Evolutionary conservation across 2,888 invertebrate genomes (phyloP), one percentile per base, ranked within the genome.

Genomic region (Drosophila greeni): DNA sequence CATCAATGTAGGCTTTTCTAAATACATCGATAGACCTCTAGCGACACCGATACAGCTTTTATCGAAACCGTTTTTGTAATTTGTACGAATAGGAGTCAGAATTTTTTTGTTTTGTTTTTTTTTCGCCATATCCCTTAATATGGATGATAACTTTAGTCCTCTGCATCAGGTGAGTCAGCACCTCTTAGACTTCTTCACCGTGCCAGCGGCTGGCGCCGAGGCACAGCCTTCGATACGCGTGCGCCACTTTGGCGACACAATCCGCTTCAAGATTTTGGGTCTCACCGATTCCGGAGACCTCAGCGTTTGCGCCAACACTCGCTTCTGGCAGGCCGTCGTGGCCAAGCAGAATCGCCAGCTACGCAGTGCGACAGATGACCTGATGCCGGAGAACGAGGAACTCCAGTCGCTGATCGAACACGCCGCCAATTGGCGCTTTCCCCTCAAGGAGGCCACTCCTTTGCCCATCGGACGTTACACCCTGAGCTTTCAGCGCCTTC

Each of bases 261-360:
- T 79, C 0, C 84, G 74, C 26, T 67, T 90, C 78, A 92, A 93
- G 78, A 90, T 87, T 1, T 91, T 91, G 71, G 91, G 92, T 72
- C 86, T 93, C 7, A 1, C 6, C 8, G 34, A 54, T 0, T 2
- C 2, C 42, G 94, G 94, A 9, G 94, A 94, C 70, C 87, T 93
- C 5, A 93, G 92, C 88, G 8, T 92, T 94, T 86, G 91, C 92
- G 87, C 90, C 59, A 89, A 89, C 48, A 76, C 90, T 23, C 89
- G 90, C 75, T 91, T 91, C 53, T 94, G 94, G 94, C 88, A 89
- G 56, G 89, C 88, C 68, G 86, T 76, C 89, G 52, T 74, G 11
- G 16, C 29, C n/a, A 16, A 16, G 29, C 18, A 66, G 31, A 34
- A 64, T 2, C 8, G 67, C 6, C 36, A 48, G 31, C 2, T 86